A percentile compares a stretch with the other conserved stretches of the same genome.
Evolutionary conservation across 2,888 invertebrate species (phyloP).

Genomic region (Cremastinae sp.): DNA sequence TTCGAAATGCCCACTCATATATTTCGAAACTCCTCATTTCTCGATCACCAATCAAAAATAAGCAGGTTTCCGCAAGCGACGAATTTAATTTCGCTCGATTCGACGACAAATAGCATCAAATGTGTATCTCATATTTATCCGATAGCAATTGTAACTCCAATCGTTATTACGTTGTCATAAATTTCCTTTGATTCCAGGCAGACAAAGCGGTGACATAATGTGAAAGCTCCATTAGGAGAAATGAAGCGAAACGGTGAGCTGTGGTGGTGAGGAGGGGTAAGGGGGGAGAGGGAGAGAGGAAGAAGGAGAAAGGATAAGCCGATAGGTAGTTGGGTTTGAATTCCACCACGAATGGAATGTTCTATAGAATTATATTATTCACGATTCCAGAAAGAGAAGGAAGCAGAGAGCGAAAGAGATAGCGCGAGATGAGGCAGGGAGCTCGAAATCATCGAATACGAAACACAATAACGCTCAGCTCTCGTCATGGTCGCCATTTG

Average conservation of each 20-base stretch:
- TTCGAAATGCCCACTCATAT: no score
- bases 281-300: slow-evolving; percentile 8
- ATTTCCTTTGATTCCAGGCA: slow-evolving; percentile 23
- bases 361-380: slow-evolving; percentile 21
- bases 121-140: no score
- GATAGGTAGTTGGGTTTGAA: slow-evolving; percentile 27
- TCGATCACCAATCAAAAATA: no score
- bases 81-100: no score
- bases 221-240: slow-evolving; percentile 38
- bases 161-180: slow-evolving; percentile 21
- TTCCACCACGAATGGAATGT: slow-evolving; percentile 22
- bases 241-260: slow-evolving; percentile 11
- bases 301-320: slow-evolving; percentile 11
- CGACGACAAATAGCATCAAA: no score
- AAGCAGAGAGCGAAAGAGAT: slow-evolving; percentile 16
- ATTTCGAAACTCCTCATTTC: no score
- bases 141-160: neutral
- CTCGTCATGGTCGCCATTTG: slow-evolving; percentile 61
- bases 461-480: slow-evolving; percentile 56
- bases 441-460: slow-evolving; percentile 60
- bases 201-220: slow-evolving; percentile 25
- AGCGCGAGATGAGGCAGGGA: slow-evolving; percentile 18
- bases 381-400: neutral
- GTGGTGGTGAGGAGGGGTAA: neutral
- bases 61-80: no score